phyloP scores from a whole-genome alignment of 1,140 invertebrate genomes.

The Coenobita brevimanus region DNA sequence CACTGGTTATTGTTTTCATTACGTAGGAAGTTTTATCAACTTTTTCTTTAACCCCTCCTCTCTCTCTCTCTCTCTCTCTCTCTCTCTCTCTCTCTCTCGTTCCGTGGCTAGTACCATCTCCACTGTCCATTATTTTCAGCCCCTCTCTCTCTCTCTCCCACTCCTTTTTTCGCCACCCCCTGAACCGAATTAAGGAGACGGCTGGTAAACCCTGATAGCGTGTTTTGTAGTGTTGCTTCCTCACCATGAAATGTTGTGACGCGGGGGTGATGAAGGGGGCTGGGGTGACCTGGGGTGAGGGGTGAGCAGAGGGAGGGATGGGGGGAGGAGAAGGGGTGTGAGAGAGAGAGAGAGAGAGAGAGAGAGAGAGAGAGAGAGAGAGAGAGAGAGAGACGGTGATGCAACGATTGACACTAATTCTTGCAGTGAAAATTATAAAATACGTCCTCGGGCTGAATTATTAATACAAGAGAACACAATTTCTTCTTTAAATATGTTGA shows the following conservation, averaged over 20 bases:
- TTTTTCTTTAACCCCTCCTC: neutral
- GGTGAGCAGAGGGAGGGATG: neutral
- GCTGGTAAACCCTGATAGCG: slow-evolving; percentile 42
- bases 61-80: slow-evolving; percentile 36
- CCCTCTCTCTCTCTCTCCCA: neutral
- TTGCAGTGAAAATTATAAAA: too few relatives aligned
- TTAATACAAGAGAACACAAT: too few relatives aligned
- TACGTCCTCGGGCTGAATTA: too few relatives aligned
- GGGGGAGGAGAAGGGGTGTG: neutral
- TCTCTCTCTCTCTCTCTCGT: neutral
- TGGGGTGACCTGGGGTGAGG: neutral
- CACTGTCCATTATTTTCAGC: slow-evolving; percentile 22
- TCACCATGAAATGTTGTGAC: slow-evolving; percentile 48
- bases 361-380: neutral
- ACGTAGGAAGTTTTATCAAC: too few relatives aligned
- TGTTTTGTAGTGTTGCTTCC: slow-evolving; percentile 9
- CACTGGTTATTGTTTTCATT: too few relatives aligned
- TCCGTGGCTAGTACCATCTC: neutral
- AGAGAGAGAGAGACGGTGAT: neutral
- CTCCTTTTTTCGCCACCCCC: neutral
- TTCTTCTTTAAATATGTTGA: too few relatives aligned
- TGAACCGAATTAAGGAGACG: slow-evolving; percentile 17
- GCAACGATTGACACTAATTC: too few relatives aligned
- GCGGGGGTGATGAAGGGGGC: neutral
- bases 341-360: neutral